Percentiles rank a stretch among this genome's conserved stretches.
Evolutionary conservation across 2,888 invertebrate genomes (phyloP).

Genomic region (Morpho deidamia): DNA sequence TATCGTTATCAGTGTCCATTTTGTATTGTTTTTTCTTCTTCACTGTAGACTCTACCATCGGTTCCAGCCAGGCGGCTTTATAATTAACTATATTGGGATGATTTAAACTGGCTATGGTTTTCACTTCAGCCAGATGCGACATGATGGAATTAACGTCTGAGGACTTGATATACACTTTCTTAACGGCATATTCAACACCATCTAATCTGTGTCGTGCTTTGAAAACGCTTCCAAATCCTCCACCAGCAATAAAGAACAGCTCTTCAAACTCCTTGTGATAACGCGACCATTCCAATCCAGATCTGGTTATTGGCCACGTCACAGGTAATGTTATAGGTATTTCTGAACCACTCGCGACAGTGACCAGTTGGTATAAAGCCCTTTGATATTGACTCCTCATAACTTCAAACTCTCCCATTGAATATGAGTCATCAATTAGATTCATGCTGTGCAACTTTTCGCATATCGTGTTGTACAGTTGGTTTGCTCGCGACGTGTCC

Average conservation of each 20-base stretch:
- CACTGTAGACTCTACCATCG: constrained; percentile 70
- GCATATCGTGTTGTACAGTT: constrained; percentile 82
- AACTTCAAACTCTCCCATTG: constrained; percentile 83
- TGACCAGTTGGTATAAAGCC: constrained; percentile 81
- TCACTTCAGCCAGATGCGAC: constrained; percentile 86
- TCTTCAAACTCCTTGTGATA: constrained; percentile 85
- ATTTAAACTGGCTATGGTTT: constrained; percentile 86
- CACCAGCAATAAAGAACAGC: constrained; percentile 82
- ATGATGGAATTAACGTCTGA: constrained; percentile 81
- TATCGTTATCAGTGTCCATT: constrained; percentile 61
- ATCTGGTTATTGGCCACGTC: constrained; percentile 74
- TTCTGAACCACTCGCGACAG: constrained; percentile 77
- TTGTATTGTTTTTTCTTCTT: constrained; percentile 52
- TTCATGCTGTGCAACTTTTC: constrained; percentile 82
- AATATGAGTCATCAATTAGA: constrained; percentile 83
- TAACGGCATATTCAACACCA: constrained; percentile 87
- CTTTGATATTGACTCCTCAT: constrained; percentile 83
- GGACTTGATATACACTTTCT: constrained; percentile 84
- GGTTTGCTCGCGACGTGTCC: constrained; percentile 76
- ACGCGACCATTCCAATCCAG: constrained; percentile 79
- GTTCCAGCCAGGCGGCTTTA: constrained; percentile 90
- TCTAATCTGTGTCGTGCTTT: constrained; percentile 87
- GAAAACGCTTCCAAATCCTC: constrained; percentile 88
- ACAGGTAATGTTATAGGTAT: constrained; percentile 67
- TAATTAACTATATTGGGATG: constrained; percentile 90